Evolutionary conservation across 1,140 invertebrate genomes (phyloP).

Genomic region (Bicyclus anynana): DNA sequence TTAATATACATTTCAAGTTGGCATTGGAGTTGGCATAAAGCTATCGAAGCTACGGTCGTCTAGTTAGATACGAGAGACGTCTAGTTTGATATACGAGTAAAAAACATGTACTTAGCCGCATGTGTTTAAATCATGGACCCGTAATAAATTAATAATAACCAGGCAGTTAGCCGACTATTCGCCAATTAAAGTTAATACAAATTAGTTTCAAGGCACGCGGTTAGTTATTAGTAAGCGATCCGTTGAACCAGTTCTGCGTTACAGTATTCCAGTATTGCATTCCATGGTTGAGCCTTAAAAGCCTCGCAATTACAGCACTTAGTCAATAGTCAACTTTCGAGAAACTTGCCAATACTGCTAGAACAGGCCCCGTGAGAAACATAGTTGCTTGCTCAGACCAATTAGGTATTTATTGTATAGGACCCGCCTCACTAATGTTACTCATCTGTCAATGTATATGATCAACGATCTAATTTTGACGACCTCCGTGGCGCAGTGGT

Average conservation of each 20-base stretch:
- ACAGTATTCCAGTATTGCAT: background rate
- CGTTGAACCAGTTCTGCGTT: background rate
- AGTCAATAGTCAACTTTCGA: background rate
- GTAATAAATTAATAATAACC: background rate
- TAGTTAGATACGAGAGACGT: too few relatives aligned
- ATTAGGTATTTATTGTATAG: too few relatives aligned
- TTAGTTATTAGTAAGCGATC: background rate
- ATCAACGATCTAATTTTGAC: too few relatives aligned
- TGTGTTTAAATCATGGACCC: background rate
- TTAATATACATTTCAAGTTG: too few relatives aligned
- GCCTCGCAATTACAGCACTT: background rate
- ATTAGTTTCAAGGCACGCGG: background rate
- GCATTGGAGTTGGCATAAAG: too few relatives aligned
- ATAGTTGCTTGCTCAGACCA: background rate
- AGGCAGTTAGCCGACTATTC: background rate
- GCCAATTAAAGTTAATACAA: constrained; percentile 1
- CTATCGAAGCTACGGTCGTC: too few relatives aligned
- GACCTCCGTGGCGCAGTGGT: too few relatives aligned
- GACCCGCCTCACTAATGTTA: too few relatives aligned
- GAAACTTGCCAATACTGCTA: background rate
- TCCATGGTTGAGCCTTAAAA: background rate
- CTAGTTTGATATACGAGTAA: too few relatives aligned
- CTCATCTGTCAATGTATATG: too few relatives aligned
- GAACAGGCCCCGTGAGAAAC: background rate
- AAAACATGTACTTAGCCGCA: too few relatives aligned